Conservation (phyloP, 2,113 vertebrate genomes). For the Sialia sialis region DNA sequence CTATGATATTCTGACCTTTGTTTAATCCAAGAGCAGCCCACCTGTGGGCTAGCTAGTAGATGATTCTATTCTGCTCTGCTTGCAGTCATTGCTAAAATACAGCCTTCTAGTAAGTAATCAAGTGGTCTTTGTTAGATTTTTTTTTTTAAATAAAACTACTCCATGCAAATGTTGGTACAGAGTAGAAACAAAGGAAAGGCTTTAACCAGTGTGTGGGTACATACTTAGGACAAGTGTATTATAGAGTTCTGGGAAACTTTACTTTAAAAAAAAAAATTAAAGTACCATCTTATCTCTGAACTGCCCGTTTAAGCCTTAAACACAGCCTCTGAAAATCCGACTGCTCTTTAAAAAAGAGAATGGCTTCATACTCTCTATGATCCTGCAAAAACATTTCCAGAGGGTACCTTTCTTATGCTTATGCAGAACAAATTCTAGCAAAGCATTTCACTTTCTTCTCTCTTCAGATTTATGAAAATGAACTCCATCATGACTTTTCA, state of each 20-base stretch:
- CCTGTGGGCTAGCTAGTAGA: background rate
- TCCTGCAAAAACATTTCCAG: slow-evolving; percentile 7
- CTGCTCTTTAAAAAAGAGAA: background rate
- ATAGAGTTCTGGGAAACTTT: background rate
- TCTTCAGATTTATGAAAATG: background rate
- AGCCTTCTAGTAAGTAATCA: background rate
- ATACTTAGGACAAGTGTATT: background rate
- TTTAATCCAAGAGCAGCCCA: background rate
- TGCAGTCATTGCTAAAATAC: background rate
- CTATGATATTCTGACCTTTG: background rate
- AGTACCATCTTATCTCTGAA: background rate
- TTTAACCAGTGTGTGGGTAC: background rate
- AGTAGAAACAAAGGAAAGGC: background rate
- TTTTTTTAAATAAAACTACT: background rate
- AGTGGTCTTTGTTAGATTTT: background rate
- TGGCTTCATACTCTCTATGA: background rate
- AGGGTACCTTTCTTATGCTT: background rate
- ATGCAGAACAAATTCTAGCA: background rate
- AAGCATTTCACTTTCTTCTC: background rate
- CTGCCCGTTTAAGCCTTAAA: background rate
- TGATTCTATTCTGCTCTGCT: background rate
- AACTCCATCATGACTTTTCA: background rate
- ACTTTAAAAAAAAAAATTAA: background rate
- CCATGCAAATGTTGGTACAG: background rate
- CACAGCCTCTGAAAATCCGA: background rate